Conservation (phyloP, 2,888 invertebrate genomes). For the Luperina testacea region DNA sequence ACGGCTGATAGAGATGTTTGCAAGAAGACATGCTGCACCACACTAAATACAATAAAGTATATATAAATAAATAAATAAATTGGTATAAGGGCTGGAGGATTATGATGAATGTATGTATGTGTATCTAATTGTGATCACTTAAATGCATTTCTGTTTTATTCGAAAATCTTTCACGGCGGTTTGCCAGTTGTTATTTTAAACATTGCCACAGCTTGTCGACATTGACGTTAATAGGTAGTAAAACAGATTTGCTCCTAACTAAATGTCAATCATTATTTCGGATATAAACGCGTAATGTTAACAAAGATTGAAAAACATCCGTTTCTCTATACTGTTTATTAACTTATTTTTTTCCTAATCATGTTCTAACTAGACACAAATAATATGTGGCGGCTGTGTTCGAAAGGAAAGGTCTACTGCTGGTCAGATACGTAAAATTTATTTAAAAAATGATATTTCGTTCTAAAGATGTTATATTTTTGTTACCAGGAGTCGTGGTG, state of each 20-base stretch:
- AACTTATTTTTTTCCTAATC: background rate
- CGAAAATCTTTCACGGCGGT: constrained; percentile 32
- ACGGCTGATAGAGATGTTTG: background rate
- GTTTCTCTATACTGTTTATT: background rate
- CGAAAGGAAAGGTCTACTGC: background rate
- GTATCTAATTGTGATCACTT: background rate
- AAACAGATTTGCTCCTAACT: constrained; percentile 13
- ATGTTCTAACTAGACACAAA: background rate
- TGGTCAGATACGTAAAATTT: background rate
- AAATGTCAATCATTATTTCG: constrained; percentile 18
- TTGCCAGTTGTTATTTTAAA: constrained; percentile 51
- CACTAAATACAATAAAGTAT: no score
- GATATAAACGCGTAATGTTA: constrained; percentile 18
- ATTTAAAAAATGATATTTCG: background rate
- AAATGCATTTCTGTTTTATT: constrained; percentile 37
- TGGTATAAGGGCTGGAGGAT: background rate
- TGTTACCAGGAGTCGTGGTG: constrained; percentile 91
- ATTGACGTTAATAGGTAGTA: constrained; percentile 39
- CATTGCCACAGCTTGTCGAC: constrained; percentile 34
- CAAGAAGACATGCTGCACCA: no score
- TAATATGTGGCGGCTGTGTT: background rate
- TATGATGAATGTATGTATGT: background rate
- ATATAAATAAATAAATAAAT: no score
- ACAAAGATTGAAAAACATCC: constrained; percentile 13
- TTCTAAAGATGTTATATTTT: constrained; percentile 52